Evolutionary conservation across 2,888 invertebrate genomes (phyloP).

Genomic region (Tortrix viridana): DNA sequence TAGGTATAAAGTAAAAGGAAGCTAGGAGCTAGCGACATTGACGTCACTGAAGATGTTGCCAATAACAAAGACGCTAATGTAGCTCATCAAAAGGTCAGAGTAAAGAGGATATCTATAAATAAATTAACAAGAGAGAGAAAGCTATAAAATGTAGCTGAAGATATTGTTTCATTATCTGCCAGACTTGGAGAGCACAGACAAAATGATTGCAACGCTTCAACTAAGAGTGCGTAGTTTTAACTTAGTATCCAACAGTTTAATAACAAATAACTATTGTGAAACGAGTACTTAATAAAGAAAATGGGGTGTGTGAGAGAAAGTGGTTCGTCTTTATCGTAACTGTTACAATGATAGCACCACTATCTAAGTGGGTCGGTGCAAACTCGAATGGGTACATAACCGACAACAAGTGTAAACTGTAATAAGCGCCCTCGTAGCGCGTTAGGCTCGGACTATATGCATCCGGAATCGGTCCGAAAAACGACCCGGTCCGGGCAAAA

Average conservation of each 20-base stretch:
- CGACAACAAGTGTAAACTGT: slow-evolving; percentile 9
- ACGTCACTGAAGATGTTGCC: slow-evolving; percentile 30
- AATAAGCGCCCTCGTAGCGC: too few relatives aligned
- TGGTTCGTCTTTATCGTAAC: slow-evolving; percentile 64
- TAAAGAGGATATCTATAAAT: slow-evolving; percentile 34
- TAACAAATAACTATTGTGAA: too few relatives aligned
- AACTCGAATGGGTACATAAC: slow-evolving; percentile 43
- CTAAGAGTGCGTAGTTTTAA: too few relatives aligned
- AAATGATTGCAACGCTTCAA: not conserved
- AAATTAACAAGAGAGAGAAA: slow-evolving; percentile 14
- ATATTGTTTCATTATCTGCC: not conserved
- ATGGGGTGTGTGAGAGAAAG: slow-evolving; percentile 70
- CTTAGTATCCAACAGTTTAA: too few relatives aligned
- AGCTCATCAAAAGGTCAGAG: slow-evolving; percentile 30
- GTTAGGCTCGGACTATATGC: too few relatives aligned
- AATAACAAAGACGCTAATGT: slow-evolving; percentile 29
- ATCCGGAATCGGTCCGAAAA: too few relatives aligned
- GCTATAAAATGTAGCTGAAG: slow-evolving; percentile 12
- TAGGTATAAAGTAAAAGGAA: slow-evolving; percentile 9
- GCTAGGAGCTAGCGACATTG: slow-evolving; percentile 1
- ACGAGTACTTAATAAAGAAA: slow-evolving; percentile 47
- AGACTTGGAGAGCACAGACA: too few relatives aligned
- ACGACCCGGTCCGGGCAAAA: too few relatives aligned
- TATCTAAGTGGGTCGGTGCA: slow-evolving; percentile 78
- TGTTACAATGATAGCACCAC: slow-evolving; percentile 61